Conservation (phyloP, 1,140 invertebrate genomes). For the Drosophila miranda region DNA sequence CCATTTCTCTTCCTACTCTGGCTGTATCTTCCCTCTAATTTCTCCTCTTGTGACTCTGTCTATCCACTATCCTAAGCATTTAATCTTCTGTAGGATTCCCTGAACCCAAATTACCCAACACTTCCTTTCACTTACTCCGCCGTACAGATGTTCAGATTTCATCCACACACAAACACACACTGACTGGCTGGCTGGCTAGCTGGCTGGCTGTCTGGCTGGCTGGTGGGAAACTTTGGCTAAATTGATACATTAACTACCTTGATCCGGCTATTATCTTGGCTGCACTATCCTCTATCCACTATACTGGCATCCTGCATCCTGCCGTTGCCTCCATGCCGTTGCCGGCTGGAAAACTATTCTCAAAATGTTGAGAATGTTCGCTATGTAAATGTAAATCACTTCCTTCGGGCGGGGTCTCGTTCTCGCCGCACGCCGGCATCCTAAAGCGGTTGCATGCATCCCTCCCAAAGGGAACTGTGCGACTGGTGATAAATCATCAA, state of each 20-base stretch:
- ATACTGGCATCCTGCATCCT: background rate
- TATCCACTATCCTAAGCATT: slow-evolving; percentile 11
- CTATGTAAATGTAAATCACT: slow-evolving; percentile 79
- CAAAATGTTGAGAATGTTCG: slow-evolving; percentile 69
- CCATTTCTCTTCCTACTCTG: background rate
- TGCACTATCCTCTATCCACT: slow-evolving; percentile 1
- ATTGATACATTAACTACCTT: slow-evolving; percentile 79
- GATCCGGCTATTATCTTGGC: slow-evolving; percentile 71
- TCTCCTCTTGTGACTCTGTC: background rate
- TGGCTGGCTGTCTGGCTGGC: too few relatives aligned
- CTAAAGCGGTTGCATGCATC: slow-evolving; percentile 2
- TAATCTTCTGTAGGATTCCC: slow-evolving; percentile 32
- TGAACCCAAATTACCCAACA: slow-evolving; percentile 46
- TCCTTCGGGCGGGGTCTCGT: slow-evolving; percentile 44
- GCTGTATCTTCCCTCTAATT: background rate
- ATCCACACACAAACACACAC: slow-evolving; percentile 18
- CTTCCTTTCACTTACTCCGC: slow-evolving; percentile 49
- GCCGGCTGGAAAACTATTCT: slow-evolving; percentile 60
- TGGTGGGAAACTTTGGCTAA: slow-evolving; percentile 28
- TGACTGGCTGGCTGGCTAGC: background rate
- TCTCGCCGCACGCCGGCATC: slow-evolving; percentile 6
- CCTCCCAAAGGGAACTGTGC: slow-evolving; percentile 44
- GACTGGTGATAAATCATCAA: slow-evolving; percentile 74
- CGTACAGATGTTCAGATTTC: slow-evolving; percentile 21
- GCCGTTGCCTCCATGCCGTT: background rate